Base-by-base conservation (phyloP, 2,888 invertebrate genomes). In the Cheilosia urbana region DNA sequence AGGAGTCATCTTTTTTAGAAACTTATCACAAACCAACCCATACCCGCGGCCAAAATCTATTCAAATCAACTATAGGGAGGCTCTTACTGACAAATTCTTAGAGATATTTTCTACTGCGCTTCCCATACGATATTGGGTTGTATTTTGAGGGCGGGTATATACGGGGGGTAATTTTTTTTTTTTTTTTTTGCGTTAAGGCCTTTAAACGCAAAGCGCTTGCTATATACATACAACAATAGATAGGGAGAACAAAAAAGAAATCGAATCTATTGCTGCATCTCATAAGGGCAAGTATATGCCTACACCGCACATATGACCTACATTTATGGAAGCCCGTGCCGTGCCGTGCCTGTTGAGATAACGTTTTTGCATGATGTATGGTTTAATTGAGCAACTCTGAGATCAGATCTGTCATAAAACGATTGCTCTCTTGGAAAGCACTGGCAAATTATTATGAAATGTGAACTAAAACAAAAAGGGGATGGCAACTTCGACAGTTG, bases 201-300 rank as follows among this genome's bases (percentile, higher is more conserved):
- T 63, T 62, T 45, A 55, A 73, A 45, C 63, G 21, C 24, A 11
- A 53, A 53, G 62, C 51, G 17, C 53, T 11, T 51, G 30, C 40
- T 40, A 17, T 49, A 63, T 11, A 17, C 40, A 45, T 34, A 78
- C 19, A 71, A 71, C 51, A 72, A 75, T 30, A 45, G 45, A 66
- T 1, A 49, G 11, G 40, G n/a, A 24, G 13, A 73, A 73, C 45
- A 53, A 60, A 68, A 62, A 73, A 73, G 53, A 60, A 60, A 73
- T 73, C 66, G 21, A 80, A 79, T 66, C 65, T 60, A 62, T 63
- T 63, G 73, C 55, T 73, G 63, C 55, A 55, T 73, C 73, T 62
- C 65, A 47, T 66, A 73, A 73, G 13, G 40, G 66, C 45, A 80
- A 58, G 27, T 27, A 19, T 60, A 49, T 40, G 69, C 40, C 65